Percentiles rank a stretch among this genome's conserved stretches.
phyloP scores from a whole-genome alignment of 23 tunicate genomes.

The Trididemnum nubilum region DNA sequence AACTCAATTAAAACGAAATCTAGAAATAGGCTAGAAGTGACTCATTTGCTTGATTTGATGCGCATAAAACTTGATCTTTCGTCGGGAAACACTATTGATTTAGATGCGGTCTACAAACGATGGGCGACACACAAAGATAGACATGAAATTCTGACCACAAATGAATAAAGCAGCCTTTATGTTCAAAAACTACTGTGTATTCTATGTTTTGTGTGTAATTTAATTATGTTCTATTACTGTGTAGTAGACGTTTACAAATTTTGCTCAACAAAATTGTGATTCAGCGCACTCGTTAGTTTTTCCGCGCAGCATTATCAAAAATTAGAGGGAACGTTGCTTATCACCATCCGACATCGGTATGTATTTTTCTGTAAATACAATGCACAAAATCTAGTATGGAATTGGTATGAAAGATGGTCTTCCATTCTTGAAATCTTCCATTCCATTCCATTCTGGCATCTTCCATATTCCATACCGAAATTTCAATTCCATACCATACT shows the following conservation, averaged over 20 bases:
- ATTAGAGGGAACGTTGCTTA: no score
- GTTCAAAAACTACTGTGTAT: background rate
- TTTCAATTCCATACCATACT: no score
- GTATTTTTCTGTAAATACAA: no score
- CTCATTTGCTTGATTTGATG: conserved; percentile 43
- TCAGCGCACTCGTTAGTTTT: background rate
- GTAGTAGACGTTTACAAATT: background rate
- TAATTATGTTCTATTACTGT: background rate
- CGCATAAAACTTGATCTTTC: conserved; percentile 13
- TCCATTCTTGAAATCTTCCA: no score
- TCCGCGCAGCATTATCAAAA: background rate
- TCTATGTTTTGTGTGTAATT: background rate
- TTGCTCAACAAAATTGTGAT: background rate
- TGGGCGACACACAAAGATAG: conserved; percentile 21
- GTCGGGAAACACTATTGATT: conserved; percentile 10
- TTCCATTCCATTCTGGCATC: no score
- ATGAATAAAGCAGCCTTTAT: background rate
- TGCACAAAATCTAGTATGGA: no score
- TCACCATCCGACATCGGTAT: no score
- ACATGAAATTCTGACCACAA: conserved; percentile 10
- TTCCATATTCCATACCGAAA: no score
- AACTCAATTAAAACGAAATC: conserved; percentile 14
- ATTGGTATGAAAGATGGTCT: no score
- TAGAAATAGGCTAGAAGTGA: conserved; percentile 17
- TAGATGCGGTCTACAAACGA: conserved; percentile 17